Percentiles rank a stretch among this genome's conserved stretches.
Conservation (phyloP, 2,113 vertebrate species). For the Herpetotheres cachinnans region DNA sequence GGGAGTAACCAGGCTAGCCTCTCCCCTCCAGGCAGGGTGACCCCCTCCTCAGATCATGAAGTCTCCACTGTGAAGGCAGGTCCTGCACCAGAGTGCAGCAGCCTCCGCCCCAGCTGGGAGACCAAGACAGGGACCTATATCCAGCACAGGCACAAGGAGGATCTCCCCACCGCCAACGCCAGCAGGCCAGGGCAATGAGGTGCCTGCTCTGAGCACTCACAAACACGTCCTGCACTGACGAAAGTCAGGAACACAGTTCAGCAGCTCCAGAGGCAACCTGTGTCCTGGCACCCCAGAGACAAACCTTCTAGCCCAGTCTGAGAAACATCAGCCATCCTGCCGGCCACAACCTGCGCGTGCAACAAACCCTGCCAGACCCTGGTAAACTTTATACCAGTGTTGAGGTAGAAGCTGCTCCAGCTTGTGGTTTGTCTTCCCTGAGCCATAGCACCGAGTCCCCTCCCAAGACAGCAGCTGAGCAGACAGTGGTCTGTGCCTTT, state of each 20-base stretch:
- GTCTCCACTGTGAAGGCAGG: neutral
- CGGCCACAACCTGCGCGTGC: neutral
- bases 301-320: neutral
- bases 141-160: neutral
- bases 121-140: neutral
- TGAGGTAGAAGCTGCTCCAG: neutral
- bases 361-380: neutral
- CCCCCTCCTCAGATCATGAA: neutral
- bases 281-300: neutral
- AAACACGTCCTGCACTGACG: fast-evolving
- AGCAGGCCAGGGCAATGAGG: neutral
- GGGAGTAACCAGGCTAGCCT: neutral
- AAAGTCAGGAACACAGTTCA: neutral
- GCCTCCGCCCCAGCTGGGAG: neutral
- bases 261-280: neutral
- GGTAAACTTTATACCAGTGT: neutral
- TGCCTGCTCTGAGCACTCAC: neutral
- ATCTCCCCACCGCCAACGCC: neutral
- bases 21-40: neutral
- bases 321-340: neutral
- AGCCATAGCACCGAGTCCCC: neutral
- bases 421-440: neutral
- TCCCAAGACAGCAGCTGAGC: fast-evolving
- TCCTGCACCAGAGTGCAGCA: neutral
- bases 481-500: neutral